phyloP scores from a whole-genome alignment of 2,888 invertebrate species.

The Melikaiella ostensackeni region DNA sequence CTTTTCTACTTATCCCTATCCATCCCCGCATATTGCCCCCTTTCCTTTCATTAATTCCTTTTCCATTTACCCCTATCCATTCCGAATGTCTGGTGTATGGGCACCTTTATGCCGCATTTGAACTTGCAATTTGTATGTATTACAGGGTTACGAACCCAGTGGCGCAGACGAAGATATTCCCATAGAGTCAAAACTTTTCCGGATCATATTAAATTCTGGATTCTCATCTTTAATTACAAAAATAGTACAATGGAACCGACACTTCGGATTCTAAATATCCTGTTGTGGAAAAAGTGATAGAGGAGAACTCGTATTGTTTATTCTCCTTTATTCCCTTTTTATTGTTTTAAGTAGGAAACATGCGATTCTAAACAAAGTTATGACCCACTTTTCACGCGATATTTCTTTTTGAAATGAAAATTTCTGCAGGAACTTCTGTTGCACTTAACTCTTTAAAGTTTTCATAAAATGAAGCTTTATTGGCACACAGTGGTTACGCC shows the following conservation, averaged over 20 bases:
- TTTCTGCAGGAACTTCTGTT: neutral
- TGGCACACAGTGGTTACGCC: neutral
- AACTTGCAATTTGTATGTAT: conserved; percentile 26
- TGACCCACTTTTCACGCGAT: neutral
- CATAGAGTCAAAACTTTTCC: neutral
- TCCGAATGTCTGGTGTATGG: neutral
- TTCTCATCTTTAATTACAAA: neutral
- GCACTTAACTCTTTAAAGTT: neutral
- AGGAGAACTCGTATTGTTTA: neutral
- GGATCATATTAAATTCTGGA: neutral
- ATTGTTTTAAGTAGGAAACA: neutral
- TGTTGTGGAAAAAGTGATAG: neutral
- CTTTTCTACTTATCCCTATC: too few species aligned
- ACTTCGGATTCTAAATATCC: neutral
- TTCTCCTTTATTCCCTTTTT: neutral
- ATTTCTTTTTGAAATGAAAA: neutral
- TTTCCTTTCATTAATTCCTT: too few species aligned
- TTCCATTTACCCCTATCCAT: too few species aligned
- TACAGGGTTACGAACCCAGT: neutral
- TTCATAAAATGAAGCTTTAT: neutral
- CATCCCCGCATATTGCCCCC: too few species aligned
- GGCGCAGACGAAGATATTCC: neutral
- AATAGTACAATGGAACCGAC: neutral
- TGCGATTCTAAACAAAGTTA: neutral
- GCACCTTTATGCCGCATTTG: conserved; percentile 11